Evolutionary conservation across 2,113 vertebrate species (phyloP).

Genomic region (Pavo muticus): DNA sequence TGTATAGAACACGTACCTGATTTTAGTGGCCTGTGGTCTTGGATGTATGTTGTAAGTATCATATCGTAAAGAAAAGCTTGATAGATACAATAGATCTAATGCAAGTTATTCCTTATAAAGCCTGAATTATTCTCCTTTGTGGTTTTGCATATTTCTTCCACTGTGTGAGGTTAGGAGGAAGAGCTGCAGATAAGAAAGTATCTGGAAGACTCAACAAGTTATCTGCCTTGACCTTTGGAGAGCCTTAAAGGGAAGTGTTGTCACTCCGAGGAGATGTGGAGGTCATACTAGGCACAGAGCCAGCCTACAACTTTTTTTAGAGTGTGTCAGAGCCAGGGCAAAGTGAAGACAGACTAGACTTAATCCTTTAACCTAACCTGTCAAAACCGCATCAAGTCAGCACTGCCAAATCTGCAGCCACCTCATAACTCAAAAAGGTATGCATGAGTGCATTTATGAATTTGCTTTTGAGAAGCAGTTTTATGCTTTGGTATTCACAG

Average conservation of each 20-base stretch:
- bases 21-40: not conserved
- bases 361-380: constrained; percentile 81
- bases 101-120: not conserved
- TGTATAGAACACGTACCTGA: fast-evolving
- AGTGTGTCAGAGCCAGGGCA: constrained; percentile 76
- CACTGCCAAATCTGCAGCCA: constrained; percentile 72
- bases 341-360: constrained; percentile 77
- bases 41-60: not conserved
- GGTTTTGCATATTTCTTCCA: constrained; percentile 60
- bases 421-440: constrained; percentile 77
- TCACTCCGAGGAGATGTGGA: constrained; percentile 79
- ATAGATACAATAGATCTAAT: not conserved
- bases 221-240: constrained; percentile 82
- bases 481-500: constrained; percentile 65
- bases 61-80: not conserved
- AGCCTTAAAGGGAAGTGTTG: constrained; percentile 81
- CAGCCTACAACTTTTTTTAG: constrained; percentile 73
- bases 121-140: constrained; percentile 4
- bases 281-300: constrained; percentile 71
- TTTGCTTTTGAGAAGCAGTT: constrained; percentile 69
- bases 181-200: constrained; percentile 77
- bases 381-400: constrained; percentile 76
- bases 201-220: constrained; percentile 73
- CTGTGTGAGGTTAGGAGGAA: constrained; percentile 62
- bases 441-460: constrained; percentile 72